Evolutionary conservation across 2,113 vertebrate species (phyloP), one percentile per base, ranked within the genome.

Genomic region (Noturus placidus): DNA sequence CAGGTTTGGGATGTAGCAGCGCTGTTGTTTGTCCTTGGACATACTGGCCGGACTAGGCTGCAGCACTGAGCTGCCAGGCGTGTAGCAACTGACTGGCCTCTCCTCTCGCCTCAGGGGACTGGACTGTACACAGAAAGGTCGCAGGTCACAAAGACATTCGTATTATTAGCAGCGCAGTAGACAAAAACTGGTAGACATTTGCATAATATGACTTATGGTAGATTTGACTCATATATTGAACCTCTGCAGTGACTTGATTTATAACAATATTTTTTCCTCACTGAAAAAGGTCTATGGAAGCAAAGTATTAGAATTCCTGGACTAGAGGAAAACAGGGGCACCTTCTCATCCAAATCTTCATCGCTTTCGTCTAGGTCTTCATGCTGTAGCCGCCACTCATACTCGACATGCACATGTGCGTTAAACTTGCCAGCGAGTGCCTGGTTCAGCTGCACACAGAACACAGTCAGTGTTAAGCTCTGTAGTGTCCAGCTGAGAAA

Each of bases 331-430:
- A 4, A n/a, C 27, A 3, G 46, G 14, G 20, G 17, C 61, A 97
- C 92, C 92, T 99, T 99, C 92, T 99, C 98, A 65, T 99, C 98
- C 92, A 98, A 92, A 86, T 99, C 98, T 70, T 99, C 98, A 5
- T 99, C 98, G 9, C 98, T 99, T 91, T 99, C 98, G 1, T 99
- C 98, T 91, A 99, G 92, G 93, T 99, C 98, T 93, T 98, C 97
- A 0, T 98, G 97, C 80, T 97, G 97, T 89, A 99, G 93, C 17
- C 98, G 94, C 98, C 98, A 99, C 82, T 99, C 98, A n/a, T 99
- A 99, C 89, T 99, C 98, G 0, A 99, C 98, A 0, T 99, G 98
- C 46, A 99, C 97, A 20, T 99, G 98, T 67, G 96, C 96, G 88
- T 99, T 99, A 91, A 99, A 98, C 90, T 97, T 97, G 88, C 98